Conservation (phyloP, 2,113 vertebrate species). For the Carettochelys insculpta region DNA sequence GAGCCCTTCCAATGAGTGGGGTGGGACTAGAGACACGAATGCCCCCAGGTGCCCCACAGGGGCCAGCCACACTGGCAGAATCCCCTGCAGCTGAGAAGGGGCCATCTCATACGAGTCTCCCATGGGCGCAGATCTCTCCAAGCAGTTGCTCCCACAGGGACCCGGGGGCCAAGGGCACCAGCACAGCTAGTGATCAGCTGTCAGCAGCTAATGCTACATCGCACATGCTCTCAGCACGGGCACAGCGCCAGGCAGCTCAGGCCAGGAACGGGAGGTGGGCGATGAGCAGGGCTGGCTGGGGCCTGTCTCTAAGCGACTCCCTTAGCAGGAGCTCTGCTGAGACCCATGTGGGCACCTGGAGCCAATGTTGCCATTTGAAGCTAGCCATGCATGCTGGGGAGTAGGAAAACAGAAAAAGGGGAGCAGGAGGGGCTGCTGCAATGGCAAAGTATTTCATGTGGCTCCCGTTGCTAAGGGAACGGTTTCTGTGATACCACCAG, state of each 20-base stretch:
- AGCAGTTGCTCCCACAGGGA: neutral
- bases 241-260: too few species aligned
- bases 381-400: neutral
- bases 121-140: neutral
- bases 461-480: constrained; percentile 71
- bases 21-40: neutral
- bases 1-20: neutral
- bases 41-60: neutral
- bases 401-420: neutral
- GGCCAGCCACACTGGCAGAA: neutral
- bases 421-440: constrained; percentile 56
- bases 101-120: neutral
- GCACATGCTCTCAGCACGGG: neutral
- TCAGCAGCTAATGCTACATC: too few species aligned
- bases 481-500: constrained; percentile 46
- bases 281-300: neutral
- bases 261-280: too few species aligned
- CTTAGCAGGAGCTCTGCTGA: neutral
- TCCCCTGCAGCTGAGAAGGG: neutral
- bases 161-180: too few species aligned
- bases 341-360: neutral
- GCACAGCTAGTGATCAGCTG: too few species aligned
- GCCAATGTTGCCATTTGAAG: neutral
- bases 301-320: neutral
- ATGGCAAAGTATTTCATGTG: constrained; percentile 49